Base-by-base conservation (phyloP, 2,113 vertebrate genomes). In the Odocoileus hemionus region DNA sequence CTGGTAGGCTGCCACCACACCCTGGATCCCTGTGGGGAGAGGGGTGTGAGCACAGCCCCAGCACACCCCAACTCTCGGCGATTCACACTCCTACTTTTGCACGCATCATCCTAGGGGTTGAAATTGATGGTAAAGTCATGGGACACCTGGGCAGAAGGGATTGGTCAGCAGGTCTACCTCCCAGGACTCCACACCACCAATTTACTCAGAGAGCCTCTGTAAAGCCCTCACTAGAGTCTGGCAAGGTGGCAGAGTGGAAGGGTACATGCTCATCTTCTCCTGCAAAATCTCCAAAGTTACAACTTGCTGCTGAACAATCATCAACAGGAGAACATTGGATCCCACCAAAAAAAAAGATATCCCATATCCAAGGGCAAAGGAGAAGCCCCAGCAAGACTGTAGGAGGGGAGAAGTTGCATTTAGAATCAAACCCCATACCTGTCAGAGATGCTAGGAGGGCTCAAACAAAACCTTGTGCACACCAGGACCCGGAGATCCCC, bases 51-150 rank as follows among this genome's bases (percentile, higher is more conserved):
- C 47, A 19, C 0, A 7, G 70, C 52, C 79, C 6, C 33, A 0
- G 3, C 0, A 1, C n/a, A 8, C 23, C 30, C 10, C 26, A 2
- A 0, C 0, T 23, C 79, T 57, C 0, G 21, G 13, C 16, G 6
- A 25, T 25, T 2, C 1, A 11, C 0, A 54, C 39, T 39, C 99
- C 98, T 98, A 99, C 99, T 99, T 99, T 99, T 99, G 96, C 99
- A 99, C 98, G 99, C 99, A 2, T 99, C 99, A 0, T 99, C 99
- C 26, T 99, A 99, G 0, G 99, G 99, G 98, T 99, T 99, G 98
- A 99, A 99, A 98, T 99, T 99, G 98, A 99, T 99, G 97, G 99
- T 99, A 58, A 99, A 99, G 97, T 99, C 99, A 58, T 99, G 99
- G 78, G 99, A 99, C 76, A 99, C 99, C 99, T 99, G 98, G 13